A percentile compares a stretch with the other conserved stretches of the same genome.
These are phyloP conservation scores for Natator depressus DNA, from an alignment of 2,113 vertebrate species.

Conservation along the genomic window DNA sequence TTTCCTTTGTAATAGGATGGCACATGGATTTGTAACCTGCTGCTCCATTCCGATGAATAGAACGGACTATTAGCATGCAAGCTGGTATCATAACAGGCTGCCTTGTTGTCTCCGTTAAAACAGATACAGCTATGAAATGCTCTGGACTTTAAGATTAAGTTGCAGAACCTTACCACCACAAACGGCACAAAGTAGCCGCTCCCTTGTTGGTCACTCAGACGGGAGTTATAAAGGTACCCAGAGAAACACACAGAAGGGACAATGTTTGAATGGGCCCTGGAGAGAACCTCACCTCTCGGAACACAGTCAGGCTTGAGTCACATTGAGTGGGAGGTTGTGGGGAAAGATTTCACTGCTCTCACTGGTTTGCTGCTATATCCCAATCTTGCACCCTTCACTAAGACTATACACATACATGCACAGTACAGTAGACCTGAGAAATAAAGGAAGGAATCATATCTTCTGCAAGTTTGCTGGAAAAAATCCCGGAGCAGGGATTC, in stretches of 20 bases:
- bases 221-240: background rate
- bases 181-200: background rate
- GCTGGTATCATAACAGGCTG: background rate
- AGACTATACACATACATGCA: background rate
- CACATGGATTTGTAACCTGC: background rate
- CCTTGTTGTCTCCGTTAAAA: conserved; percentile 46
- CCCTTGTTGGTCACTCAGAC: background rate
- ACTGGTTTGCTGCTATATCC: background rate
- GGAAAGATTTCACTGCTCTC: background rate
- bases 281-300: background rate
- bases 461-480: background rate
- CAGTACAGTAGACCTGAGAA: background rate
- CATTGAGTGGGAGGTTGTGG: background rate
- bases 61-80: conserved; percentile 15
- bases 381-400: background rate
- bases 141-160: background rate
- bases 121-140: conserved; percentile 1
- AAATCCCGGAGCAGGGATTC: background rate
- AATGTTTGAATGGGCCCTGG: background rate
- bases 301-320: background rate
- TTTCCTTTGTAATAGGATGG: background rate
- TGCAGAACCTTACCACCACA: background rate
- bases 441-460: background rate
- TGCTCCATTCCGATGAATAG: background rate
- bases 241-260: background rate